Conservation (phyloP, 2,888 invertebrate species). For the Drosophila tripunctata region DNA sequence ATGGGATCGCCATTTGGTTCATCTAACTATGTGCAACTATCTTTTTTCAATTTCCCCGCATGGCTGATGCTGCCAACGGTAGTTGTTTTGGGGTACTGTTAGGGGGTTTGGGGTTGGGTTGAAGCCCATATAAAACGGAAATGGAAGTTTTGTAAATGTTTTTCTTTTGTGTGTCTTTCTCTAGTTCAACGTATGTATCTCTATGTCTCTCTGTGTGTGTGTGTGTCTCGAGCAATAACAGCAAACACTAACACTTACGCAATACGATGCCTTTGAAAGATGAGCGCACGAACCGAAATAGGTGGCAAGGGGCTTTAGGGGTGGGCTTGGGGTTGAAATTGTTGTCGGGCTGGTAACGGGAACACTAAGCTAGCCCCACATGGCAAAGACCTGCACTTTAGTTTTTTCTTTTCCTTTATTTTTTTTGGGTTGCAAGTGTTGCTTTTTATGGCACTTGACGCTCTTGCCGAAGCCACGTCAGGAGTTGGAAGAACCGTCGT, state of each 20-base stretch:
- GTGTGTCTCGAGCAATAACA: constrained; percentile 56
- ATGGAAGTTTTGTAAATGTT: constrained; percentile 83
- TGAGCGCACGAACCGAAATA: constrained; percentile 61
- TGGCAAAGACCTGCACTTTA: constrained; percentile 72
- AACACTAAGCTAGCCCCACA: constrained; percentile 44
- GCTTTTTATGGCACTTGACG: constrained; percentile 77
- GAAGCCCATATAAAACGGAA: constrained; percentile 80
- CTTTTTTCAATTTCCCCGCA: constrained; percentile 78
- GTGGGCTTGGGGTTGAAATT: neutral
- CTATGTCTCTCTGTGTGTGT: constrained; percentile 3
- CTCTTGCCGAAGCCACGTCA: constrained; percentile 55
- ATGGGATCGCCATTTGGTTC: constrained; percentile 46
- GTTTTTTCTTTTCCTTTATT: constrained; percentile 69
- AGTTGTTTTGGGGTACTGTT: neutral
- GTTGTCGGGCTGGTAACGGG: constrained; percentile 4
- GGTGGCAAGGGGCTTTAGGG: constrained; percentile 26
- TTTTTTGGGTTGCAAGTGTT: constrained; percentile 75
- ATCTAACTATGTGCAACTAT: constrained; percentile 71
- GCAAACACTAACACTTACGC: constrained; percentile 62
- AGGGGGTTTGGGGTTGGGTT: constrained; percentile 28
- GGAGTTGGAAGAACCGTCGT: constrained; percentile 44
- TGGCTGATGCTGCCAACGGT: constrained; percentile 36
- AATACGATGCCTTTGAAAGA: constrained; percentile 74
- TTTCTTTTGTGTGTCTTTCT: constrained; percentile 78
- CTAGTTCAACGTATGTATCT: constrained; percentile 29